Conservation (phyloP, 2,797 vertebrate species). For the Chelon auratus region DNA sequence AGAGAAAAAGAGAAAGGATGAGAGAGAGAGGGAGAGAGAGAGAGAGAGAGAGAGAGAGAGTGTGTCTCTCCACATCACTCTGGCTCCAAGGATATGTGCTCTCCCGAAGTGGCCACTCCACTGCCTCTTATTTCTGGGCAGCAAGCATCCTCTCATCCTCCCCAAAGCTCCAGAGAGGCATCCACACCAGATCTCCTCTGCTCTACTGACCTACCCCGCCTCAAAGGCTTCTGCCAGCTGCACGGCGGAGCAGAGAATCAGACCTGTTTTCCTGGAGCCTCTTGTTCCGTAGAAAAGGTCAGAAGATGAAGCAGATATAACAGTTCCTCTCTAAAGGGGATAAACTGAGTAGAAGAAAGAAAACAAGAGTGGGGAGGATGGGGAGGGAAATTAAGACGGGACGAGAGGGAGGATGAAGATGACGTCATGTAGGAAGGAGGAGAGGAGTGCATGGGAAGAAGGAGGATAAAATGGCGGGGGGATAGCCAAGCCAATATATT, state of each 20-base stretch:
- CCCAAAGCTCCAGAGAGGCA: constrained; percentile 37
- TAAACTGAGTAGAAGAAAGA: constrained; percentile 15
- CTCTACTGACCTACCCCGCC: constrained; percentile 17
- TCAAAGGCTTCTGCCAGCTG: background rate
- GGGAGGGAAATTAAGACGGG: background rate
- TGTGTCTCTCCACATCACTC: constrained; percentile 23
- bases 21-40: too few relatives aligned
- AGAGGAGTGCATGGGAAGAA: constrained; percentile 11
- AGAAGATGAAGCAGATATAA: constrained; percentile 41
- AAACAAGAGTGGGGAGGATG: too few relatives aligned
- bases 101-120: constrained; percentile 46
- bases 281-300: constrained; percentile 26
- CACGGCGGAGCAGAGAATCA: constrained; percentile 14
- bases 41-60: background rate
- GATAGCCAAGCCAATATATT: constrained; percentile 8
- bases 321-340: constrained; percentile 44
- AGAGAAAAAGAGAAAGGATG: too few relatives aligned
- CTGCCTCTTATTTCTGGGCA: constrained; percentile 34
- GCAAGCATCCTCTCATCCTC: constrained; percentile 26
- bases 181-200: constrained; percentile 24
- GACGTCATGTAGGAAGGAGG: constrained; percentile 2
- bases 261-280: constrained; percentile 36
- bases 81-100: constrained; percentile 4
- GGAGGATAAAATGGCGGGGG: constrained; percentile 38
- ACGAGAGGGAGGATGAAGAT: background rate